phyloP scores from a whole-genome alignment of 2,113 vertebrate genomes.

The Platysteira castanea region DNA sequence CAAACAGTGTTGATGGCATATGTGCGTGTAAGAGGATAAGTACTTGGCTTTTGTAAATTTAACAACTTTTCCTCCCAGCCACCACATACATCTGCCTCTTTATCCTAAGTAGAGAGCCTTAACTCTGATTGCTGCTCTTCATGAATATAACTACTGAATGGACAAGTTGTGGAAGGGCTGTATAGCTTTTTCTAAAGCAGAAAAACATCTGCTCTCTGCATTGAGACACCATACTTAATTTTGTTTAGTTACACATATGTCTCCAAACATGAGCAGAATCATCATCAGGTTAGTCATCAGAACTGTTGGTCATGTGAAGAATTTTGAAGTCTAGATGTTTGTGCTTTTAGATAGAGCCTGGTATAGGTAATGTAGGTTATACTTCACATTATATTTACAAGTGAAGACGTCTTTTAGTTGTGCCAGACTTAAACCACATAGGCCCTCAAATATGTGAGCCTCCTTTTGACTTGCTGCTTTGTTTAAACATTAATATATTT shows the following conservation, averaged over 20 bases:
- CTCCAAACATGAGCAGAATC: background rate
- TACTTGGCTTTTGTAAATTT: background rate
- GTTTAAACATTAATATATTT: background rate
- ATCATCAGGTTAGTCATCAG: background rate
- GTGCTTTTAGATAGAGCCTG: background rate
- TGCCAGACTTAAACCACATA: background rate
- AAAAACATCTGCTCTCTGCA: background rate
- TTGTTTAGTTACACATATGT: background rate
- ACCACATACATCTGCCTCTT: background rate
- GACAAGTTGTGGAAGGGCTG: background rate
- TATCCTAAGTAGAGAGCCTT: background rate
- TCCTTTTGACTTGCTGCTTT: background rate
- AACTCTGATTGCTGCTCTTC: background rate
- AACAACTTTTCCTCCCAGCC: background rate
- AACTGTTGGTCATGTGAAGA: background rate
- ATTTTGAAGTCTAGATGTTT: background rate
- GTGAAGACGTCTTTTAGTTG: background rate
- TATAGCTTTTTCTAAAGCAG: background rate
- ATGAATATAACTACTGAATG: background rate
- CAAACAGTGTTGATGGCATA: background rate
- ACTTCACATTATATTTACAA: background rate
- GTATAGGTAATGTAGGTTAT: background rate
- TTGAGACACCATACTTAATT: background rate
- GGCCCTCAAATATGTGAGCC: background rate
- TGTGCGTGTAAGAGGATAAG: background rate